Percentiles rank a stretch among this genome's conserved stretches.
phyloP scores from a whole-genome alignment of 2,888 invertebrate genomes.

The Drosophila merina region DNA sequence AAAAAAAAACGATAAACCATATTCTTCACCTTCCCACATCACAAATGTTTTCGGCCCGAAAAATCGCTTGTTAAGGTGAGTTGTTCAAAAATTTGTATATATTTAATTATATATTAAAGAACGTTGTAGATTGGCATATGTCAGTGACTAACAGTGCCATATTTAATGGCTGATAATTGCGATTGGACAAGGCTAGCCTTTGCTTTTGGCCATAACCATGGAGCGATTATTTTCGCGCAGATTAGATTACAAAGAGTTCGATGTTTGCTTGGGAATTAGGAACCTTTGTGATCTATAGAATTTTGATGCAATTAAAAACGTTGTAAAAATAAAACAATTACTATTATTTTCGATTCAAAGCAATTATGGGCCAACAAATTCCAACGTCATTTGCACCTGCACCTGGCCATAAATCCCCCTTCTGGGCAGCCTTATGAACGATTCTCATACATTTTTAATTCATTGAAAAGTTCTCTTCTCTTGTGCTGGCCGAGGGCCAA shows the following conservation, averaged over 20 bases:
- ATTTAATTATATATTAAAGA: constrained; percentile 30
- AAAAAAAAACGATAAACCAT: constrained; percentile 31
- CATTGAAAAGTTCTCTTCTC: constrained; percentile 21
- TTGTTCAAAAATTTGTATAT: constrained; percentile 19
- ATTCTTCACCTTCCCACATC: constrained; percentile 24
- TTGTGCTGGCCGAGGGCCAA: constrained; percentile 58
- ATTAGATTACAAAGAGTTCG: constrained; percentile 26
- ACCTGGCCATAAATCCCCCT: constrained; percentile 22
- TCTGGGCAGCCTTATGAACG: constrained; percentile 4
- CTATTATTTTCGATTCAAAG: background rate
- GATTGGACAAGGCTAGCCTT: constrained; percentile 15
- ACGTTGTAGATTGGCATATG: constrained; percentile 35
- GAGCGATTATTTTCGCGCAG: background rate
- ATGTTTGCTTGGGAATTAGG: background rate
- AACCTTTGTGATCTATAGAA: background rate
- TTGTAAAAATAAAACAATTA: too few species aligned
- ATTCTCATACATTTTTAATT: constrained; percentile 30
- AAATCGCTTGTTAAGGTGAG: constrained; percentile 60
- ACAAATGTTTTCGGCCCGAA: constrained; percentile 60
- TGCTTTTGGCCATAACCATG: constrained; percentile 1
- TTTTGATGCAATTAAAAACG: background rate
- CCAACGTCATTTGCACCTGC: constrained; percentile 1
- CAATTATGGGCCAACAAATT: background rate
- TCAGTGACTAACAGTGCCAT: constrained; percentile 39
- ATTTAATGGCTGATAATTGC: constrained; percentile 40